These are phyloP conservation scores for Dendroctonus ponderosae DNA, from an alignment of 1,140 invertebrate genomes.

Conservation along the genomic window DNA sequence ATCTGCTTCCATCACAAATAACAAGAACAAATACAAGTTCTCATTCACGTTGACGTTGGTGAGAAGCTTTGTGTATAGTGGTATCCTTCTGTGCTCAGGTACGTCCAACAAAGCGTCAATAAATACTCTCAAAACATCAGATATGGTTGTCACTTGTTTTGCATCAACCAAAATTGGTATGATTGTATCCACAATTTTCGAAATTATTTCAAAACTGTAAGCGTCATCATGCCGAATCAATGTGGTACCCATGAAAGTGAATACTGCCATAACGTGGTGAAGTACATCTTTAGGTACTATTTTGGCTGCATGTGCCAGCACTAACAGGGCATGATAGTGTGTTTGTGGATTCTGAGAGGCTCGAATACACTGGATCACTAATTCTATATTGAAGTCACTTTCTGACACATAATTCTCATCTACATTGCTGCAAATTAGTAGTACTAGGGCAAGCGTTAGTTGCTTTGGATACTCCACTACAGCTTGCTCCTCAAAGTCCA, in stretches of 20 bases:
- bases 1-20: conserved; percentile 68
- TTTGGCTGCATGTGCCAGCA: conserved; percentile 73
- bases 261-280: conserved; percentile 90
- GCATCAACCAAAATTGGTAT: conserved; percentile 78
- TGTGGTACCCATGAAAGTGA: conserved; percentile 92
- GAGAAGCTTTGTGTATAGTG: conserved; percentile 78
- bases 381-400: conserved; percentile 72
- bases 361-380: conserved; percentile 84
- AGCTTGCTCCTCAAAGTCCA: conserved; percentile 77
- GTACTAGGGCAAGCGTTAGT: conserved; percentile 73
- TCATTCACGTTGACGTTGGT: conserved; percentile 66
- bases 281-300: conserved; percentile 80
- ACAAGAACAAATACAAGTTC: conserved; percentile 76
- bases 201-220: conserved; percentile 91
- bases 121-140: conserved; percentile 82
- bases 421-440: conserved; percentile 63
- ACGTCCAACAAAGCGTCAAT: conserved; percentile 85
- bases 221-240: conserved; percentile 88
- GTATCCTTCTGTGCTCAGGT: conserved; percentile 79
- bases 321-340: conserved; percentile 83
- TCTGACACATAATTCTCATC: conserved; percentile 57
- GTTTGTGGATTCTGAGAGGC: conserved; percentile 90
- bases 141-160: conserved; percentile 53
- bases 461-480: conserved; percentile 90
- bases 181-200: conserved; percentile 85